A percentile compares a stretch with the other conserved stretches of the same genome.
Conservation (phyloP, 2,113 vertebrate genomes). For the Aviceda subcristata region DNA sequence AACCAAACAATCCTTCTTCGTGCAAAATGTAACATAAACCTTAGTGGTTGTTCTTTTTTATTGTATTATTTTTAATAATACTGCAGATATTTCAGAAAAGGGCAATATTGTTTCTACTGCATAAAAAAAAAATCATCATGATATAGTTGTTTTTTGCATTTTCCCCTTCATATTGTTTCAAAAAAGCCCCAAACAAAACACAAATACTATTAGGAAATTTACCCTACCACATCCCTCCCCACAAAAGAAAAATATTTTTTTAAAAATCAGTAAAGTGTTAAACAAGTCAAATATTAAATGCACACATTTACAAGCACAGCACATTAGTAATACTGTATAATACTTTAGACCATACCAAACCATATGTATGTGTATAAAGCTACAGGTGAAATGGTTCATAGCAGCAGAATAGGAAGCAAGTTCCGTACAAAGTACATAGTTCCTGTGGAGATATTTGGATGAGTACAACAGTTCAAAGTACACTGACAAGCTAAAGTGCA, state of each 20-base stretch:
- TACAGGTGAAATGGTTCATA: constrained; percentile 14
- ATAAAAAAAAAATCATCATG: constrained; percentile 87
- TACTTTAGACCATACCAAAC: constrained; percentile 65
- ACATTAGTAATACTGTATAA: constrained; percentile 57
- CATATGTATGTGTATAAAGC: constrained; percentile 64
- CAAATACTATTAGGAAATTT: constrained; percentile 72
- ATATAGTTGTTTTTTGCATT: neutral
- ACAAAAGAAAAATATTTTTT: constrained; percentile 54
- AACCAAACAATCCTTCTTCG: constrained; percentile 75
- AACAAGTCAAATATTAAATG: constrained; percentile 67
- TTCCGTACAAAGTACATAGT: neutral
- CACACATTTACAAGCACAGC: constrained; percentile 68
- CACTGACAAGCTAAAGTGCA: neutral
- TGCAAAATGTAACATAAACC: constrained; percentile 78
- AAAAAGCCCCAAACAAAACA: constrained; percentile 26
- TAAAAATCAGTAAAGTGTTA: constrained; percentile 76
- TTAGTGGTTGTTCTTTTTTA: constrained; percentile 11
- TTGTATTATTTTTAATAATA: constrained; percentile 78
- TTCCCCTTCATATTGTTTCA: constrained; percentile 24
- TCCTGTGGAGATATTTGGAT: neutral
- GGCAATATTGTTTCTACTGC: constrained; percentile 75
- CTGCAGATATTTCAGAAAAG: constrained; percentile 80
- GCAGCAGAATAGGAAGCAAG: constrained; percentile 51
- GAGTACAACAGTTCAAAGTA: neutral
- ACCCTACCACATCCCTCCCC: neutral